Conservation (phyloP, 2,888 invertebrate genomes). For the Seira musarum region DNA sequence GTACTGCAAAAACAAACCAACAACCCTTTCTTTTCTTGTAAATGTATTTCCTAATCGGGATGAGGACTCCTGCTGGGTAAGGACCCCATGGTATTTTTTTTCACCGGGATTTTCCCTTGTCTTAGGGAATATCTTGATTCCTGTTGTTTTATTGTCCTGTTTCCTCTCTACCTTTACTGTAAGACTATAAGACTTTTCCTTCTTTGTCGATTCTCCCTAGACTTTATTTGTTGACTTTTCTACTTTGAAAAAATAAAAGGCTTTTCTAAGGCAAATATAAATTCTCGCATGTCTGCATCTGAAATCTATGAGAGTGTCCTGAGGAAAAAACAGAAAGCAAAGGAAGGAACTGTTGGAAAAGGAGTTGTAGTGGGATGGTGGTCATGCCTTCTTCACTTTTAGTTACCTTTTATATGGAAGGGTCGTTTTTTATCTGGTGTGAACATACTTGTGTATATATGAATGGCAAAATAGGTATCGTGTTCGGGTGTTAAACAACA, state of each 20-base stretch:
- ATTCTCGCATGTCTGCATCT: slow-evolving; percentile 21
- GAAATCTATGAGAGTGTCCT: neutral
- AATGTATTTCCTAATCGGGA: slow-evolving; percentile 31
- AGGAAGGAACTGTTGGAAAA: neutral
- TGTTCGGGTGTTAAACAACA: slow-evolving; percentile 66
- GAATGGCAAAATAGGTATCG: slow-evolving; percentile 54
- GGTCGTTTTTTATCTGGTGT: neutral
- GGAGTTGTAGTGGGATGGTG: neutral
- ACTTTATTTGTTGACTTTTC: neutral
- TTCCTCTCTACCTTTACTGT: slow-evolving; percentile 23
- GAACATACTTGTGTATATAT: neutral
- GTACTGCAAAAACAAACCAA: no score
- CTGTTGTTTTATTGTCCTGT: slow-evolving; percentile 53
- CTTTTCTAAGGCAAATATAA: slow-evolving; percentile 11
- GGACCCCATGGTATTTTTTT: slow-evolving; percentile 5
- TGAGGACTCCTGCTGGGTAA: slow-evolving; percentile 33
- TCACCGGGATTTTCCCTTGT: slow-evolving; percentile 19
- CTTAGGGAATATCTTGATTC: slow-evolving; percentile 44
- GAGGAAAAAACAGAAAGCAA: neutral
- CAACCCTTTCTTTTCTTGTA: slow-evolving; percentile 17
- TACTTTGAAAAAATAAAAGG: neutral
- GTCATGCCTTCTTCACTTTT: neutral
- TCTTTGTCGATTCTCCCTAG: no score
- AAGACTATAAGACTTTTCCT: neutral
- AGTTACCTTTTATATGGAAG: neutral